Base-by-base conservation (phyloP, 2,113 vertebrate genomes). In the Pantherophis guttatus region DNA sequence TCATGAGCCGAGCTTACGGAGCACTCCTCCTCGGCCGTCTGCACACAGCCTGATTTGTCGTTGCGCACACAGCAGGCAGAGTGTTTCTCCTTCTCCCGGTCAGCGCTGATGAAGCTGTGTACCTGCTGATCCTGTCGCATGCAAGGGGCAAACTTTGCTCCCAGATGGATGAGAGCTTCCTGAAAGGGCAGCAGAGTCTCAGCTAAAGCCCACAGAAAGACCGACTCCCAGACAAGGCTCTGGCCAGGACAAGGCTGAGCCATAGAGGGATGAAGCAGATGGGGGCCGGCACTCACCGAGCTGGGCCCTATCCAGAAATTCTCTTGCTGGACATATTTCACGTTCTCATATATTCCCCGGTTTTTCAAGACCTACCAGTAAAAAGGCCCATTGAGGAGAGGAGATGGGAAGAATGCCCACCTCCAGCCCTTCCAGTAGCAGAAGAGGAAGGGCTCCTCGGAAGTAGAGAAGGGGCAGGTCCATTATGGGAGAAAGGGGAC, bases 301-400 rank as follows among this genome's bases (percentile, higher is more conserved):
- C 99, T 99, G 95, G 99, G 99, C 95, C 99, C 99, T 0, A 99
- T 98, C 99, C 99, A 99, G 97, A 99, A 99, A 98, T 99, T 99
- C 96, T 99, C 99, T 97, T 99, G 99, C 96, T 99, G 99, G 93
- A 99, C 98, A 2, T 98, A 99, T 96, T 99, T 99, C 94, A 99
- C 99, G 44, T 99, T 99, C 98, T 99, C 99, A 96, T 99, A 99
- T 92, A 99, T 99, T 0, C 99, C 99, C 95, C 99, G 99, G 97
- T 99, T 99, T 97, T 99, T 98, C 97, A 99, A 97, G 97, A 99
- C 99, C 99, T 99, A 90, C n/a, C n/a, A 50, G 62, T 26, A n/a
- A 92, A 39, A 53, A 87, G 26, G 4, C 86, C 86, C 86, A 87
- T n/a, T 24, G 33, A 44, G 39, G 33, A 21, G 33, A 81, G 75